Evolutionary conservation across 2,113 vertebrate genomes (phyloP), one percentile per base, ranked within the genome.

Genomic region (Lota lota): DNA sequence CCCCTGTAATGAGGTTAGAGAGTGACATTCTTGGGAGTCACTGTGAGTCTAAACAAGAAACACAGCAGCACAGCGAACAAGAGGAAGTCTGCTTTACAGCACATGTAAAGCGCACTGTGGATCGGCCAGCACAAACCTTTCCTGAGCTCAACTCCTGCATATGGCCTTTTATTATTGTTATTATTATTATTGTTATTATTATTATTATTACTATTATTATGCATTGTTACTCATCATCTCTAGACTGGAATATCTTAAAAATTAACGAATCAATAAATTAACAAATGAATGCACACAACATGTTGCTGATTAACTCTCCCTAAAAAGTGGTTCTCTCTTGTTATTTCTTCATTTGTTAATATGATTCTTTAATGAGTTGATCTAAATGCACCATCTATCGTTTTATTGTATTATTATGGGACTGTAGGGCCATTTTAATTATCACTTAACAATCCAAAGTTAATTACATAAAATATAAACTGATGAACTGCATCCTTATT

Each of bases 401-500:
- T n/a, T 68, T 18, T 47, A 61, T 22, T 56, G 50, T 11, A 62
- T 28, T 66, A 66, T 51, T 22, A 36, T 71, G 78, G 11, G 21
- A 63, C 57, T 63, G 47, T 12, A 56, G 70, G 71, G 77, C 72
- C 75, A 62, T 73, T 65, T 63, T 69, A 53, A 75, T 56, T 60
- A 75, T 82, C 76, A 82, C 81, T 67, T 78, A 83, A 76, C 70
- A 69, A 64, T 33, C 28, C 51, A 28, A 61, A 61, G 63, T 77
- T 73, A 84, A 83, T 84, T 79, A 84, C 24, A 63, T 50, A 78
- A 66, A 77, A 84, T 73, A 78, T 21, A 63, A 82, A 84, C 54
- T 79, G 78, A 88, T 85, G 76, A 67, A 84, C 75, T 81, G 74
- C 78, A 71, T 81, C 67, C 69, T 83, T 80, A 79, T 81, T 80